Evolutionary conservation across 2,113 vertebrate species (phyloP).

Genomic region (Aptenodytes forsteri): DNA sequence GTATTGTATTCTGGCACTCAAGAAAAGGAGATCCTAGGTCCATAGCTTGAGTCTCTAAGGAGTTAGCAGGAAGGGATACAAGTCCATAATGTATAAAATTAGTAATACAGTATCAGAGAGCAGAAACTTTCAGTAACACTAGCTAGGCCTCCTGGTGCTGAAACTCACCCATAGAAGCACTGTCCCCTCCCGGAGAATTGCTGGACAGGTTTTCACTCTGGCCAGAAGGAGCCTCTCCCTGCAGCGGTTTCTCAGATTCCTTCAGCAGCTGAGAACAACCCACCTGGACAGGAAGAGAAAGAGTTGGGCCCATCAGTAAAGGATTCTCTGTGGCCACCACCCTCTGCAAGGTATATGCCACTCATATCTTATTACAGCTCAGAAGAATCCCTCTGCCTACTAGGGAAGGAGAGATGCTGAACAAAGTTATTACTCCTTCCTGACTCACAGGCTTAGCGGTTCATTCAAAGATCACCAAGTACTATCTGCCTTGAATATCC

Average conservation of each 20-base stretch:
- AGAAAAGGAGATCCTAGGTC: neutral
- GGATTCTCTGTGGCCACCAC: neutral
- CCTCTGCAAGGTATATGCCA: neutral
- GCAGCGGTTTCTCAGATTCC: constrained; percentile 78
- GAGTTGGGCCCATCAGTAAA: neutral
- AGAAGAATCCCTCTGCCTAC: neutral
- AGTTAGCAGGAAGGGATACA: neutral
- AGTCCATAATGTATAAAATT: neutral
- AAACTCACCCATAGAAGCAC: constrained; percentile 70
- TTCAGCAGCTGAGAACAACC: constrained; percentile 79
- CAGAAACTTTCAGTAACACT: neutral
- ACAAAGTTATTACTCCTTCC: neutral
- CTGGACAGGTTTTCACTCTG: constrained; percentile 68
- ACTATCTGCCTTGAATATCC: neutral
- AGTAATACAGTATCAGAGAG: neutral
- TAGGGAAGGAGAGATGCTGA: neutral
- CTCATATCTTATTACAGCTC: neutral
- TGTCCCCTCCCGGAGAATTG: constrained; percentile 67
- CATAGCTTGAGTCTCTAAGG: neutral
- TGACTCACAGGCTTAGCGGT: neutral
- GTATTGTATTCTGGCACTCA: neutral
- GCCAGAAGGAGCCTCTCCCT: constrained; percentile 53
- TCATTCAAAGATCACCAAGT: neutral
- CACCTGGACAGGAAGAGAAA: constrained; percentile 62
- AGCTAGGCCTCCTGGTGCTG: neutral